These are phyloP conservation scores for Lampris incognitus DNA, from an alignment of 2,113 vertebrate species.

Conservation along the genomic window DNA sequence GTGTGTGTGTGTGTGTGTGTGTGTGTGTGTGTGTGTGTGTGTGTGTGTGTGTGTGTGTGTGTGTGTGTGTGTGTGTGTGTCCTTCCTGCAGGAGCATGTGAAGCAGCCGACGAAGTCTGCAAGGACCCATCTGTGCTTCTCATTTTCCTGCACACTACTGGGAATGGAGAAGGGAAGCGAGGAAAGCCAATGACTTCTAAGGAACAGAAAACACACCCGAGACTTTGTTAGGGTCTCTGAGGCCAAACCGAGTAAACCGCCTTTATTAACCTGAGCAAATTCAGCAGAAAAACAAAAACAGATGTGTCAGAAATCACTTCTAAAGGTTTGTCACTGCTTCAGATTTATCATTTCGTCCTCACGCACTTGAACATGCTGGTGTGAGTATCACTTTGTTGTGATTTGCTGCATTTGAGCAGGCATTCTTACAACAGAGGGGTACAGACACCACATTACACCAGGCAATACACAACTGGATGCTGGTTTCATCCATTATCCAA, in stretches of 20 bases:
- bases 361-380: not conserved
- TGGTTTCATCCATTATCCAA: too few species aligned
- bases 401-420: conserved; percentile 40
- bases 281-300: conserved; percentile 12
- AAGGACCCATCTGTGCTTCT: conserved; percentile 31
- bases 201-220: conserved; percentile 31
- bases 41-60: too few species aligned
- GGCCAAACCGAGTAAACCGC: conserved; percentile 25
- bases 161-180: conserved; percentile 30
- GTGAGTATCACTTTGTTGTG: conserved; percentile 29
- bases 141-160: conserved; percentile 4
- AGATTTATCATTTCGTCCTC: conserved; percentile 35
- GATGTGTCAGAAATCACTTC: conserved; percentile 46
- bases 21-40: too few species aligned
- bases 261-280: conserved; percentile 54
- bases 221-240: conserved; percentile 30
- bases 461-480: conserved; percentile 31
- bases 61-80: conserved; percentile 19
- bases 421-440: conserved; percentile 32
- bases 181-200: conserved; percentile 5
- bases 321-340: conserved; percentile 28
- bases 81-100: conserved; percentile 56
- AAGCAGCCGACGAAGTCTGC: conserved; percentile 32
- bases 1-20: not conserved
- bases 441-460: conserved; percentile 40